These are phyloP conservation scores for Clarias batrachus DNA, from an alignment of 2,113 vertebrate genomes.

Conservation along the genomic window DNA sequence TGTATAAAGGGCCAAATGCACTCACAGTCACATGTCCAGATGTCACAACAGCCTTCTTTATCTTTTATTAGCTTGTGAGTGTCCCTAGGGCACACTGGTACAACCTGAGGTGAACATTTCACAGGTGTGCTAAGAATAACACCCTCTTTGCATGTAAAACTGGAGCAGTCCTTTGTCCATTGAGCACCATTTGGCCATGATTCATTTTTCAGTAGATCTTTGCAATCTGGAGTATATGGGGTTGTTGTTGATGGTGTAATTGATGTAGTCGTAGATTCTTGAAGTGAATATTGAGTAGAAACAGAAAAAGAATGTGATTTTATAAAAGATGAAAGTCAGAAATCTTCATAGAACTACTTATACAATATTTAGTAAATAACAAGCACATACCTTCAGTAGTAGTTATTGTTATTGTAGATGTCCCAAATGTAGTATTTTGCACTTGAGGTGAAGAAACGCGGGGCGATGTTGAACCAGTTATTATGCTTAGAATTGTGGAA, in stretches of 20 bases:
- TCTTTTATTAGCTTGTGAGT: constrained; percentile 50
- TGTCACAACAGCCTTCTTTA: constrained; percentile 63
- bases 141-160: constrained; percentile 47
- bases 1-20: constrained; percentile 19
- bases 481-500: no score
- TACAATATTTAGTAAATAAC: not conserved
- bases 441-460: no score
- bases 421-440: no score
- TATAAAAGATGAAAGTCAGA: not conserved
- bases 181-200: constrained; percentile 50
- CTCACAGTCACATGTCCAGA: constrained; percentile 71
- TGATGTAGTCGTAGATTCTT: not conserved
- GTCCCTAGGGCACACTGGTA: constrained; percentile 60
- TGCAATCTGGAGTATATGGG: constrained; percentile 41
- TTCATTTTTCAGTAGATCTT: constrained; percentile 48
- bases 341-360: not conserved
- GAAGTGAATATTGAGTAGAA: not conserved
- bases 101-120: constrained; percentile 39
- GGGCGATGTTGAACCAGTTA: no score
- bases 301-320: not conserved
- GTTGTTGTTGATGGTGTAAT: constrained; percentile 21
- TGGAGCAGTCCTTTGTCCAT: constrained; percentile 66
- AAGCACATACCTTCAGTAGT: not conserved
- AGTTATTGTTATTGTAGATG: not conserved
- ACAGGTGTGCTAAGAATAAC: constrained; percentile 54